Conservation (phyloP, 1,140 invertebrate genomes). For the Solenopsis fugax region DNA sequence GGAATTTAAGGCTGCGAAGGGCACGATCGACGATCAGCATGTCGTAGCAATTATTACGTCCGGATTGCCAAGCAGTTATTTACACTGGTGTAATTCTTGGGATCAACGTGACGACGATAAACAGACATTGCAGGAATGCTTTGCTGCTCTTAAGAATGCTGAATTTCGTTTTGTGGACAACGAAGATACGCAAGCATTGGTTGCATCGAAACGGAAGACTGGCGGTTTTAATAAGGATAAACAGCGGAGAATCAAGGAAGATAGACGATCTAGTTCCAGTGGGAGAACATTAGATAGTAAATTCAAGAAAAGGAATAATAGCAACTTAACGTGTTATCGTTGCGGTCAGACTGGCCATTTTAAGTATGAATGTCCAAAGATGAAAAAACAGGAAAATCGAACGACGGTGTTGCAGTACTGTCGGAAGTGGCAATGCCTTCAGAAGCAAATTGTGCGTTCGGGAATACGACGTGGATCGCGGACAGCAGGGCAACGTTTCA, state of each 20-base stretch:
- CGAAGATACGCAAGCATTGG: background rate
- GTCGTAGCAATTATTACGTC: constrained; percentile 1
- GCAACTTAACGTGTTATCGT: background rate
- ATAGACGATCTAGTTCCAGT: background rate
- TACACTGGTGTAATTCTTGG: constrained; percentile 2
- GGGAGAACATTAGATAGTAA: background rate
- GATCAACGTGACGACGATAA: background rate
- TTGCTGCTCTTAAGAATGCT: background rate
- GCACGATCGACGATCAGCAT: background rate
- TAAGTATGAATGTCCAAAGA: background rate
- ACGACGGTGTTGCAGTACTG: background rate
- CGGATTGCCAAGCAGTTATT: background rate
- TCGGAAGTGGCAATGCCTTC: background rate
- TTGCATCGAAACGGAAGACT: background rate
- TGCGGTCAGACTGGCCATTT: background rate
- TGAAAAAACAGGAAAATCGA: background rate
- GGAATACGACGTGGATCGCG: background rate
- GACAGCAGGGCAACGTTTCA: background rate
- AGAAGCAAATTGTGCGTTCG: background rate
- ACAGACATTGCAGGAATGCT: constrained; percentile 5
- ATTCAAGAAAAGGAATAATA: background rate
- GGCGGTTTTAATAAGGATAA: background rate
- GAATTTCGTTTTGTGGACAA: background rate
- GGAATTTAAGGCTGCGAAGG: background rate
- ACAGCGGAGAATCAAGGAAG: background rate